Evolutionary conservation across 2,113 vertebrate species (phyloP), one percentile per base, ranked within the genome.

Genomic region (Cephalopterus ornatus): DNA sequence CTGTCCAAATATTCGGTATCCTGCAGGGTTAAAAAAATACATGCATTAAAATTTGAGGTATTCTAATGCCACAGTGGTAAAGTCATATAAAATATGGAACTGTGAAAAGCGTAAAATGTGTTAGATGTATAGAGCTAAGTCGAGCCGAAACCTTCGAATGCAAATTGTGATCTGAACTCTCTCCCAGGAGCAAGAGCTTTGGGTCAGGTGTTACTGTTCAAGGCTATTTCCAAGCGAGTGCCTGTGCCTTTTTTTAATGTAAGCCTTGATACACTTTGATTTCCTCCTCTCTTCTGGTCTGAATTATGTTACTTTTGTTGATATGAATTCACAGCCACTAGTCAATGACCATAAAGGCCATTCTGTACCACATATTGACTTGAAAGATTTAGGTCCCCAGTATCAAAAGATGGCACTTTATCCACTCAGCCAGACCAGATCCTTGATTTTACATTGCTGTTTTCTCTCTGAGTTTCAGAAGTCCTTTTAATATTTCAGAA

Each of bases 401-500:
- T 96, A 96, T 93, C 71, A 96, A 95, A 94, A 88, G 90, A 90
- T 93, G 85, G 41, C 81, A 93, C 87, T 96, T 97, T 95, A 93
- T 93, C 87, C 93, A 95, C 96, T 97, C 95, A 96, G 94, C 82
- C 89, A 93, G 95, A 96, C 91, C 73, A 93, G 91, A 86, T 79
- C 81, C 93, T 96, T 96, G 91, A 97, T 97, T 97, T 97, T 88
- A 94, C 91, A 72, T 94, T 91, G 78, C 93, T 96, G 81, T 93
- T 96, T 96, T 97, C 83, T 89, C 77, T 91, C 67, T 72, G 72
- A 96, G 93, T 92, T 97, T 97, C 93, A 94, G 95, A 96, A 96
- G 92, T 93, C 73, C 91, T 96, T 96, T 97, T 96, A 96, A 96
- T 97, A 97, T 97, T 96, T 97, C 95, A 97, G 95, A 96, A 79